Conservation (phyloP, 1,140 invertebrate genomes). For the Tetraneura akinire region DNA sequence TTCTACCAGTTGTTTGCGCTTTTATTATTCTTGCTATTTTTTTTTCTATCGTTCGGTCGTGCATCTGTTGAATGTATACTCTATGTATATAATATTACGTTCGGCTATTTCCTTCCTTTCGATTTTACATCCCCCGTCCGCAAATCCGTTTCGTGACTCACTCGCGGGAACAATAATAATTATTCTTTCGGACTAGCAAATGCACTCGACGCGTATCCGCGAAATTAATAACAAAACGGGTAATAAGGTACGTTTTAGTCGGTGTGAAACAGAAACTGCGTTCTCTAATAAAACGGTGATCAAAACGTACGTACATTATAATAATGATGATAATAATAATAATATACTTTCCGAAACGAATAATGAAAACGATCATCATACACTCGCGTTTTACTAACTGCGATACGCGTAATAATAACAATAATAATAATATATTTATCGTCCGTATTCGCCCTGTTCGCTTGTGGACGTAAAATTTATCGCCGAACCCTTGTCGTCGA, state of each 20-base stretch:
- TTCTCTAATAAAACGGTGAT: constrained; percentile 17
- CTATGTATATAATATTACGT: background rate
- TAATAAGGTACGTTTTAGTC: too few species aligned
- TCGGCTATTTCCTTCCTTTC: constrained; percentile 22
- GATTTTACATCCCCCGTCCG: background rate
- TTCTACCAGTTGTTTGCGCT: constrained; percentile 7
- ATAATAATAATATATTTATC: constrained; percentile 1
- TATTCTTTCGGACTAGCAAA: constrained; percentile 29
- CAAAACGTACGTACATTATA: too few species aligned
- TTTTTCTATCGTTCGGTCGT: too few species aligned
- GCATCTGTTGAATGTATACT: constrained; percentile 16
- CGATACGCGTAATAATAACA: too few species aligned
- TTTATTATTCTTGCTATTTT: background rate
- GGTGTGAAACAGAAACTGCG: too few species aligned
- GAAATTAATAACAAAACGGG: constrained; percentile 35
- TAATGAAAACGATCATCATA: constrained; percentile 5
- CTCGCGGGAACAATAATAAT: constrained; percentile 16
- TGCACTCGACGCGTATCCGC: background rate
- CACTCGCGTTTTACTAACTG: too few species aligned
- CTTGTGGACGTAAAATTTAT: background rate
- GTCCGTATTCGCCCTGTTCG: background rate
- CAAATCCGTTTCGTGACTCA: constrained; percentile 7
- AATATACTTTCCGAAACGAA: background rate
- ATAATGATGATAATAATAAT: too few species aligned
- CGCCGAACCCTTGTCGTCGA: background rate